Conservation (phyloP, 2,797 vertebrate species). For the Gastrophryne carolinensis region DNA sequence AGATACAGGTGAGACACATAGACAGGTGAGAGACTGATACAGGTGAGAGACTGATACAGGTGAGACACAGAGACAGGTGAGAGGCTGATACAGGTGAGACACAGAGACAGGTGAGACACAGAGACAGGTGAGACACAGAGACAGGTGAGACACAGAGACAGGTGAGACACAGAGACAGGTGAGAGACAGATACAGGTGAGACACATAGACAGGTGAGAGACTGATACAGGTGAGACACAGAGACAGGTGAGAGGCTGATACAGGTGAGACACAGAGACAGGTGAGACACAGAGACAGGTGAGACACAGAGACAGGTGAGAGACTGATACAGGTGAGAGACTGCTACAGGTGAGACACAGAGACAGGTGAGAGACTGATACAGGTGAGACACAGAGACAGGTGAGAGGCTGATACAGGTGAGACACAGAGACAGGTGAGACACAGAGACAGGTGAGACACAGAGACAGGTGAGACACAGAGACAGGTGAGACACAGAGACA, state of each 20-base stretch:
- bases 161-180: neutral
- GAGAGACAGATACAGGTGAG: too few relatives aligned
- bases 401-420: too few relatives aligned
- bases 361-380: too few relatives aligned
- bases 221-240: neutral
- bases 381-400: neutral
- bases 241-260: neutral
- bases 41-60: neutral
- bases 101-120: neutral
- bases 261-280: neutral
- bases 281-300: neutral
- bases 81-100: neutral
- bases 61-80: neutral
- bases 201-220: neutral
- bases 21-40: too few relatives aligned
- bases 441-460: too few relatives aligned
- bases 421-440: neutral
- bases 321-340: neutral
- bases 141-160: too few relatives aligned
- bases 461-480: too few relatives aligned
- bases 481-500: neutral
- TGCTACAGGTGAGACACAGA: neutral
- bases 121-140: neutral
- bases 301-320: neutral
- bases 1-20: too few relatives aligned